Conservation (phyloP, 2,888 invertebrate genomes). For the Trichogramma dendrolimi region DNA sequence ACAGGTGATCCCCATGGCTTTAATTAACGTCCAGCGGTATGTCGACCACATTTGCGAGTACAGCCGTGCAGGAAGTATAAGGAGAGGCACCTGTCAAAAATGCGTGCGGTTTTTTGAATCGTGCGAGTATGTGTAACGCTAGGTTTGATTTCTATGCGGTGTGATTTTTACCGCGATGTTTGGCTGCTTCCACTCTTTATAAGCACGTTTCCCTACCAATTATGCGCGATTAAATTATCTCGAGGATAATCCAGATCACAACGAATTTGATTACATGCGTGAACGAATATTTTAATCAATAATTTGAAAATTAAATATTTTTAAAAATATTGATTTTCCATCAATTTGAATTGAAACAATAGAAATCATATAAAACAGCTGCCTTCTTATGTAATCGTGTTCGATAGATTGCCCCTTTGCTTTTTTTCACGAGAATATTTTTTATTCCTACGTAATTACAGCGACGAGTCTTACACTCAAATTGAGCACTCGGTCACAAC, state of each 20-base stretch:
- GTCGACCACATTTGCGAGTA: conserved; percentile 3
- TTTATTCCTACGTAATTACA: conserved; percentile 11
- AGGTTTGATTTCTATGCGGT: background rate
- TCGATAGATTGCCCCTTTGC: no score
- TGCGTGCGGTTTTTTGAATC: conserved; percentile 28
- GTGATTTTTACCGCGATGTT: conserved; percentile 1
- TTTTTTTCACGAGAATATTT: background rate
- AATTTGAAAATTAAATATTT: no score
- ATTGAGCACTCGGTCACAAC: conserved; percentile 4
- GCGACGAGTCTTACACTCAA: background rate
- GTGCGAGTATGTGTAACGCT: conserved; percentile 29
- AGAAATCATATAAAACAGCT: no score
- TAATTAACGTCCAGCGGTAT: conserved; percentile 22
- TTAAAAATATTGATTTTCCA: no score
- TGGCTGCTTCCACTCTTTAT: background rate
- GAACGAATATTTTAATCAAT: no score
- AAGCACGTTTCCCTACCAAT: background rate
- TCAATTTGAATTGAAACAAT: no score
- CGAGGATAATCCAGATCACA: no score
- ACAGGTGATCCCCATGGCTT: conserved; percentile 10
- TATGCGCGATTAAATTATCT: no score
- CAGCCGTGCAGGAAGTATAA: conserved; percentile 35
- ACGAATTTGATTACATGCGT: no score
- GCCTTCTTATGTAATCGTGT: no score
- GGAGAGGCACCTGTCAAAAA: conserved; percentile 40